Base-by-base conservation (phyloP, 2,888 invertebrate genomes). In the Incurvaria masculella region DNA sequence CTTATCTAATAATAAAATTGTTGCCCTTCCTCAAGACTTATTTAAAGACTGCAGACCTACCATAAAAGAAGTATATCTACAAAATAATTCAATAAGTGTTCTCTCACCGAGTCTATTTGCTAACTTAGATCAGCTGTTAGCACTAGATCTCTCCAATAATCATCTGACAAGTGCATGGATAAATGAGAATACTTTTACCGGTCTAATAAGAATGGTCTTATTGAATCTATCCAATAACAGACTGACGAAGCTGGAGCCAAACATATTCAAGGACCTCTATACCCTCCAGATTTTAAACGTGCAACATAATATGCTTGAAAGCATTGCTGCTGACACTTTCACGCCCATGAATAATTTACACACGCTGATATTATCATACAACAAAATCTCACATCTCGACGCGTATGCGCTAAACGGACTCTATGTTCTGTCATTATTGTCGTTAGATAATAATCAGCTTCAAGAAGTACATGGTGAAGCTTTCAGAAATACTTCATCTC, bases 291-390 rank as follows among this genome's bases (percentile, higher is more conserved):
- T 90, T 56, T 78, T 95, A 44, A 92, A 94, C 64, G 80, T 95
- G 55, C 89, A 92, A 57, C 86, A 91, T 66, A 95, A 95, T 65
- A 82, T 85, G 61, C 73, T 95, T 48, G 90, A 91, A 64, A 88
- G 83, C 50, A 89, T 95, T 52, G 89, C 89, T 6, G 89, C 92
- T 6, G 91, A 93, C 60, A 91, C 94, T 2, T 95, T 95, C 67
- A 84, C 92, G 38, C 90, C 93, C 4, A 89, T 94, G 88, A 94
- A 91, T 65, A 95, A 95, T 73, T 79, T 95, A 52, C 94, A 95
- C 69, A 94, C 94, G 14, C 78, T 95, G 56, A 85, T 93, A 51
- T 79, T 95, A 56, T 91, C 92, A 2, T 88, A 88, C 68, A 95
- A 95, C 73, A 88, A 87, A 66, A 85, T 95, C 57, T 87, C 87